These are phyloP conservation scores for Cantharis rufa DNA, from an alignment of 2,888 invertebrate genomes.

Conservation along the genomic window DNA sequence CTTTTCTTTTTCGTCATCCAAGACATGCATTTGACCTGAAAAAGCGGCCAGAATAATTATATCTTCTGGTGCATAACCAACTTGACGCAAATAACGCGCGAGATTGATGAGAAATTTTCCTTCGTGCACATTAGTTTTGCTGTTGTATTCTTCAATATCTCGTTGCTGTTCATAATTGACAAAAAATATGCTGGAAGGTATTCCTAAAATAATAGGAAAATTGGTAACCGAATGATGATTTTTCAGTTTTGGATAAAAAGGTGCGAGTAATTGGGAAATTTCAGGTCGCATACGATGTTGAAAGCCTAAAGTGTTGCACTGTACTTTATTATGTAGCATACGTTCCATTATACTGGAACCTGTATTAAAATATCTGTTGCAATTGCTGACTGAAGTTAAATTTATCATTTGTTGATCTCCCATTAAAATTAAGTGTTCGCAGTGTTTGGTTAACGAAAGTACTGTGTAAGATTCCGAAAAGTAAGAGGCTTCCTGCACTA, in stretches of 20 bases:
- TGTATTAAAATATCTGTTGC: constrained; percentile 59
- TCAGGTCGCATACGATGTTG: constrained; percentile 80
- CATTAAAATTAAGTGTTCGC: neutral
- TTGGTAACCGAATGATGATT: constrained; percentile 62
- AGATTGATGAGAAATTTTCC: no score
- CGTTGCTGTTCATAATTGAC: no score
- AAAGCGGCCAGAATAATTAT: no score
- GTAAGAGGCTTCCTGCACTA: constrained; percentile 87
- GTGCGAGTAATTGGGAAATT: constrained; percentile 46
- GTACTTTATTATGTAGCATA: constrained; percentile 66
- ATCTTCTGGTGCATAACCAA: no score
- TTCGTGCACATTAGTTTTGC: no score
- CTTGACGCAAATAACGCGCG: no score
- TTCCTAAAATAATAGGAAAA: no score
- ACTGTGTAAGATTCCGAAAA: constrained; percentile 83
- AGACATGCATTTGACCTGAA: no score
- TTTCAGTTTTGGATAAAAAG: constrained; percentile 63
- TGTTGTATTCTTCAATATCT: no score
- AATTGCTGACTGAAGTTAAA: constrained; percentile 45
- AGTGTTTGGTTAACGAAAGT: constrained; percentile 56
- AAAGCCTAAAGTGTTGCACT: constrained; percentile 61
- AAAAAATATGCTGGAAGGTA: no score
- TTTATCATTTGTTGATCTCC: neutral
- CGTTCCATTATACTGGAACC: constrained; percentile 77
- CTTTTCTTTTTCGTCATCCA: no score